Evolutionary conservation across 1,140 invertebrate genomes (phyloP).

Genomic region (Lordiphosa mommai): DNA sequence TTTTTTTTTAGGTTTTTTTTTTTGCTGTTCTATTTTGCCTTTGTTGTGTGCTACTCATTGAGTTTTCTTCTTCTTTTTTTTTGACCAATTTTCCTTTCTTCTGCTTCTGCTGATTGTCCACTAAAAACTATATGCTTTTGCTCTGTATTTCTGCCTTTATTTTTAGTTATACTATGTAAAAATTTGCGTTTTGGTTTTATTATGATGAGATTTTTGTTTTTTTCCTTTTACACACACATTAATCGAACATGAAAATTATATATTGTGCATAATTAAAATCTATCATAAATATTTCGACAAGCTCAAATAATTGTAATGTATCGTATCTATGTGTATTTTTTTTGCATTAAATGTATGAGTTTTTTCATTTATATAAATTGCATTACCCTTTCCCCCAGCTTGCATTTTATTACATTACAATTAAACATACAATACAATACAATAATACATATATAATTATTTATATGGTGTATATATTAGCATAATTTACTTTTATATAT

Average conservation of each 20-base stretch:
- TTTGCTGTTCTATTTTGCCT: neutral
- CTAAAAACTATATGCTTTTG: constrained; percentile 72
- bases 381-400: constrained; percentile 74
- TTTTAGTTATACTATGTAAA: constrained; percentile 33
- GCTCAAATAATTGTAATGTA: constrained; percentile 66
- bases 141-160: constrained; percentile 2
- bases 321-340: constrained; percentile 5
- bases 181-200: constrained; percentile 28
- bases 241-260: constrained; percentile 52
- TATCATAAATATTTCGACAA: constrained; percentile 43
- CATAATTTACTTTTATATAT: constrained; percentile 75
- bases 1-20: constrained; percentile 34
- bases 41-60: neutral
- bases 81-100: constrained; percentile 1
- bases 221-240: constrained; percentile 48
- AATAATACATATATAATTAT: constrained; percentile 15
- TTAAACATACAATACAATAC: constrained; percentile 55
- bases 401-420: constrained; percentile 63
- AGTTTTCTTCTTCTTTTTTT: neutral
- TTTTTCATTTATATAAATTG: constrained; percentile 47
- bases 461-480: constrained; percentile 52
- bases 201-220: constrained; percentile 10
- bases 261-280: constrained; percentile 70
- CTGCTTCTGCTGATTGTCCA: constrained; percentile 63
- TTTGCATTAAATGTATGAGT: neutral